Base-by-base conservation (phyloP, 2,888 invertebrate species). In the Heterodera filipjevi region DNA sequence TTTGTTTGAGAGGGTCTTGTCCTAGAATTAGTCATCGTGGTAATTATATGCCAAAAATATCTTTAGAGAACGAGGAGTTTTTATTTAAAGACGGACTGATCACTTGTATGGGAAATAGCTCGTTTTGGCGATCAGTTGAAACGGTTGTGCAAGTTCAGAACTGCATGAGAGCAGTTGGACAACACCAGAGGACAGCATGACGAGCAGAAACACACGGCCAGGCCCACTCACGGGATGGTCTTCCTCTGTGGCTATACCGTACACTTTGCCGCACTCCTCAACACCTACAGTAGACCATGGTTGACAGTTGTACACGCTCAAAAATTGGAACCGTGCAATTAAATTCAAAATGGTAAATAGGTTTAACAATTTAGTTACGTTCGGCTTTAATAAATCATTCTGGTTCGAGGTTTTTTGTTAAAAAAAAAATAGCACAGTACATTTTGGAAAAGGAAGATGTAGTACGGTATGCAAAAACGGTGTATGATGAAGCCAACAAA, bases 381-480 rank as follows among this genome's bases (percentile, higher is more conserved):
- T n/a, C n/a, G n/a, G n/a, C n/a, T n/a, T n/a, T n/a, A n/a, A n/a
- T n/a, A n/a, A n/a, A n/a, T n/a, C n/a, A n/a, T n/a, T n/a, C n/a
- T n/a, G n/a, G n/a, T n/a, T n/a, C n/a, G n/a, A n/a, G n/a, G n/a
- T n/a, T n/a, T n/a, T n/a, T n/a, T n/a, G n/a, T n/a, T n/a, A n/a
- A n/a, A n/a, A n/a, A n/a, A 33, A 77, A 33, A 39, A 10, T 19
- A 22, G 39, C n/a, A 44, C 79, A 84, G 74, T 72, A 87, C 87
- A 84, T 80, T 78, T 84, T 85, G 74, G 87, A 85, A 80, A 89
- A 86, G 5, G 86, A 85, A 53, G 85, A 85, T 8, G 88, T 86
- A 27, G 87, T 59, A 12, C 88, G 85, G 80, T 86, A 87, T 14
- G 86, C 82, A 1, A 83, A 79, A 10, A 88, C 84, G 71, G 84